Conservation (phyloP, 2,797 vertebrate species). For the Acanthopagrus latus region DNA sequence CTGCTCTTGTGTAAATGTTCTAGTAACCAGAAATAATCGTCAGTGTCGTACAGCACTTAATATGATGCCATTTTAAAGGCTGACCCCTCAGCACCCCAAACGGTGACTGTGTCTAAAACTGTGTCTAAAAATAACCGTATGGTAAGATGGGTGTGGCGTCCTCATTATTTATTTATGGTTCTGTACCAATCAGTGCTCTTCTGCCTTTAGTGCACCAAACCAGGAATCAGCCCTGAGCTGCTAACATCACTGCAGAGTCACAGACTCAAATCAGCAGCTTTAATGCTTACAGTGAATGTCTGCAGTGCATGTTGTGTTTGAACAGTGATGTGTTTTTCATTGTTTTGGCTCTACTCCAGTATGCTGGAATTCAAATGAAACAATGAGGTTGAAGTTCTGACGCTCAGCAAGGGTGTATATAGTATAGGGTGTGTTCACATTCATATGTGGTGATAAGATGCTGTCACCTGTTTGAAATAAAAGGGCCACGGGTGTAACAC, state of each 20-base stretch:
- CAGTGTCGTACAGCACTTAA: too few species aligned
- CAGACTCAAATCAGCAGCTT: not conserved
- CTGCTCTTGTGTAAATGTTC: too few species aligned
- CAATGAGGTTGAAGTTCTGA: not conserved
- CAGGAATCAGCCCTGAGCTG: not conserved
- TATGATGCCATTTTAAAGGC: too few species aligned
- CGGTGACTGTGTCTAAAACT: not conserved
- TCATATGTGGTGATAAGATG: not conserved
- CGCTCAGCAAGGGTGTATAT: not conserved
- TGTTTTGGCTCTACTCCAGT: slow-evolving; percentile 12
- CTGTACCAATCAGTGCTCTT: slow-evolving; percentile 1
- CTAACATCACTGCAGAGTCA: not conserved
- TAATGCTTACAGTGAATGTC: slow-evolving; percentile 6
- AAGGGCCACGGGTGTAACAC: not conserved
- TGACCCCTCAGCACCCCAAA: too few species aligned
- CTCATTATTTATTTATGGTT: too few species aligned
- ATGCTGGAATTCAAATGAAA: slow-evolving; percentile 24
- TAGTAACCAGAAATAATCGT: too few species aligned
- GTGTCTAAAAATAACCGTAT: not conserved
- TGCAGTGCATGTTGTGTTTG: not conserved
- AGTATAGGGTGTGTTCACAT: slow-evolving; percentile 6
- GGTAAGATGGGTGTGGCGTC: not conserved
- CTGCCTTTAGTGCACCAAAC: not conserved
- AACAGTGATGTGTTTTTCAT: slow-evolving; percentile 6
- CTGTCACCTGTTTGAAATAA: too few species aligned